Conservation (phyloP, 2,888 invertebrate species). For the Gastracanthus pulcherrimus region DNA sequence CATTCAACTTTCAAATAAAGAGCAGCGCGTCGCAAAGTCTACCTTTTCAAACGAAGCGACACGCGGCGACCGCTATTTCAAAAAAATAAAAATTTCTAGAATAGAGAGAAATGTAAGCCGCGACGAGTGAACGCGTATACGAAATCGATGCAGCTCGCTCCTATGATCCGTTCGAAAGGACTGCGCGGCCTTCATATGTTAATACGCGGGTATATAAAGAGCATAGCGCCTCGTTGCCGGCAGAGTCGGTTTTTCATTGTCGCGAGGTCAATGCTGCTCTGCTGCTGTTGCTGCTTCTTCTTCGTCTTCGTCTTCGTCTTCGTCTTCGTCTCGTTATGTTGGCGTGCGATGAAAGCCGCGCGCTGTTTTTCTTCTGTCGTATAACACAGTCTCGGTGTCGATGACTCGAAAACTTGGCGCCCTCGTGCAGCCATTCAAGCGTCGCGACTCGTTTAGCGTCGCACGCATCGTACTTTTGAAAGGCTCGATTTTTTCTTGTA, state of each 20-base stretch:
- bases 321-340: constrained; percentile 4
- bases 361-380: constrained; percentile 17
- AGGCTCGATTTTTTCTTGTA: too few species aligned
- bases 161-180: constrained; percentile 19
- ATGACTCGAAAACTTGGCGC: constrained; percentile 40
- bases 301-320: constrained; percentile 18
- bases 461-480: constrained; percentile 36
- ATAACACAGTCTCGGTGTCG: too few species aligned
- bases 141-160: constrained; percentile 25
- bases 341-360: constrained; percentile 27
- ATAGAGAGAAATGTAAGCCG: neutral
- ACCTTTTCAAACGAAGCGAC: neutral
- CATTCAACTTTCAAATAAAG: constrained; percentile 47
- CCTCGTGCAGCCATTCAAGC: constrained; percentile 13
- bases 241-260: constrained; percentile 50
- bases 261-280: constrained; percentile 37
- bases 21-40: neutral
- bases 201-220: too few species aligned
- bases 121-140: too few species aligned
- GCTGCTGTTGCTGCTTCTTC: neutral
- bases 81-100: constrained; percentile 6
- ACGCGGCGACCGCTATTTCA: neutral
- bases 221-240: too few species aligned
- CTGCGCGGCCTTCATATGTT: constrained; percentile 51
- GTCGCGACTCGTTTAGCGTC: constrained; percentile 12